Conservation (phyloP, 2,113 vertebrate species). For the Microcebus lehilahytsara region DNA sequence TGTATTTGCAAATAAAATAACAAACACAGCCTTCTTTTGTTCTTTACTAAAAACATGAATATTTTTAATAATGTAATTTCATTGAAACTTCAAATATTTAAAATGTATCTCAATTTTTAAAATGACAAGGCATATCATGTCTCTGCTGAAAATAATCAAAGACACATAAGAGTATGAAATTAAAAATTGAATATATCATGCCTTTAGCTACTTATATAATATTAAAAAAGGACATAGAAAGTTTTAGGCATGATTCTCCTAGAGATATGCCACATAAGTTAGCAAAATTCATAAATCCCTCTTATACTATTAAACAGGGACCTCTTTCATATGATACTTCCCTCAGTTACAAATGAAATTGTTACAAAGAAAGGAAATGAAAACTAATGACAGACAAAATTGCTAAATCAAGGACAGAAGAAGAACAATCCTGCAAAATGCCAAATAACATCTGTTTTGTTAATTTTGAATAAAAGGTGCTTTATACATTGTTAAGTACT, state of each 20-base stretch:
- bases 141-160: neutral
- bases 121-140: neutral
- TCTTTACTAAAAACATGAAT: neutral
- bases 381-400: neutral
- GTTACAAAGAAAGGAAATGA: neutral
- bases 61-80: neutral
- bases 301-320: neutral
- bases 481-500: neutral
- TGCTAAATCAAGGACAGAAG: neutral
- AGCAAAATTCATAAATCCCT: conserved; percentile 3
- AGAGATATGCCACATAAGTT: neutral
- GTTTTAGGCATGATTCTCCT: neutral
- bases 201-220: neutral
- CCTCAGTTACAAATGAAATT: neutral
- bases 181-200: neutral
- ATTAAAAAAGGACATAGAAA: neutral
- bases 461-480: neutral
- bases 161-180: neutral
- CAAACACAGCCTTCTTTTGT: neutral
- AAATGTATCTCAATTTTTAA: conserved; percentile 16
- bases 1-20: neutral
- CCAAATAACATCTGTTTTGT: neutral
- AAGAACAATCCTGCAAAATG: neutral
- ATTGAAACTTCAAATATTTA: neutral
- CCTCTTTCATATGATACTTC: neutral